Evolutionary conservation across 2,797 vertebrate genomes (phyloP).

Genomic region (Sandelia bainsii): DNA sequence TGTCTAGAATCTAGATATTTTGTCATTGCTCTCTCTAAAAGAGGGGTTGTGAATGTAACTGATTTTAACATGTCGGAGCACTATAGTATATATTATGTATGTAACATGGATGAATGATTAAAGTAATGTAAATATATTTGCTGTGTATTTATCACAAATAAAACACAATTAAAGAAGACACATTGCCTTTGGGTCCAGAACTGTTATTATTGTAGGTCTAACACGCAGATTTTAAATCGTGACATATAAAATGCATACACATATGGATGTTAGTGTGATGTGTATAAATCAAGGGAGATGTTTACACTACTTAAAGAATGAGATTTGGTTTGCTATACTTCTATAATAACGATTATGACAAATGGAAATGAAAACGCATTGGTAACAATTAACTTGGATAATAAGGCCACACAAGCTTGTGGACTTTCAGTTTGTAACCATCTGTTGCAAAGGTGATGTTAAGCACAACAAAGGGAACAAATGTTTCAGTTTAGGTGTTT

Average conservation of each 20-base stretch:
- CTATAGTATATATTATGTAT: conserved; percentile 33
- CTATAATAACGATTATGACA: too few species aligned
- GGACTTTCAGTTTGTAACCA: not conserved
- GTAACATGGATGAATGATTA: not conserved
- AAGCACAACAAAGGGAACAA: conserved; percentile 9
- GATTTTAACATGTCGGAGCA: conserved; percentile 44
- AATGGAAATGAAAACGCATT: not conserved
- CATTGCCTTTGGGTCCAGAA: not conserved
- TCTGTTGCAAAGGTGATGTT: conserved; percentile 18
- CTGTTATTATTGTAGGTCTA: too few species aligned
- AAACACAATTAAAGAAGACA: not conserved
- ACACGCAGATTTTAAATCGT: too few species aligned
- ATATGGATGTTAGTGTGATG: too few species aligned
- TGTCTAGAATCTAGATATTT: conserved; percentile 70
- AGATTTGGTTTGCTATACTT: too few species aligned
- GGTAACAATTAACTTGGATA: not conserved
- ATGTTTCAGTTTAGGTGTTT: not conserved
- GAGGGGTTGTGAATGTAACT: conserved; percentile 32
- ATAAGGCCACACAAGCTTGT: not conserved
- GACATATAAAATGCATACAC: too few species aligned
- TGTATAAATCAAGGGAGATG: too few species aligned
- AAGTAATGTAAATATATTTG: conserved; percentile 43
- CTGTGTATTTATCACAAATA: conserved; percentile 16
- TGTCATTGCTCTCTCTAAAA: conserved; percentile 36
- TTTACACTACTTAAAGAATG: too few species aligned